A percentile compares a stretch with the other conserved stretches of the same genome.
Evolutionary conservation across 2,113 vertebrate species (phyloP).

Genomic region (Trogon surrucura): DNA sequence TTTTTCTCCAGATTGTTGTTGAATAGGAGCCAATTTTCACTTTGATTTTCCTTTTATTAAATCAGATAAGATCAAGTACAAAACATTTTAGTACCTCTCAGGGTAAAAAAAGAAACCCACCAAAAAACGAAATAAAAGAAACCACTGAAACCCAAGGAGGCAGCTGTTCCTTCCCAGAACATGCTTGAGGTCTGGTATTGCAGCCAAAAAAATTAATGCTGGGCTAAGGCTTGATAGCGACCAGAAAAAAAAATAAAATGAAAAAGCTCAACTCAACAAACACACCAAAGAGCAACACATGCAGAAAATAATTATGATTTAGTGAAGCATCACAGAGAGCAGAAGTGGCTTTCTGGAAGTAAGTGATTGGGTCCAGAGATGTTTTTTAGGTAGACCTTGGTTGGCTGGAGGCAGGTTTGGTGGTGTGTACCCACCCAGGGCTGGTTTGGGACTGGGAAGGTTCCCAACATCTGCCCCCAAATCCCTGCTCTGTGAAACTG

Average conservation of each 20-base stretch:
- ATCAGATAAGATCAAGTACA: neutral
- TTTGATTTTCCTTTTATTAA: neutral
- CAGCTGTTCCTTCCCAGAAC: neutral
- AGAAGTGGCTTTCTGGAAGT: neutral
- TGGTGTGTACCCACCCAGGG: rapidly evolving
- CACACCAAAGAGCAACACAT: neutral
- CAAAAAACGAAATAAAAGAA: neutral
- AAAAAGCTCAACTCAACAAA: neutral
- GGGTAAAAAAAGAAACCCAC: neutral
- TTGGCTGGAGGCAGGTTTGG: neutral
- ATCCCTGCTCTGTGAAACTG: rapidly evolving
- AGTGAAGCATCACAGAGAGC: neutral
- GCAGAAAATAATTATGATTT: neutral
- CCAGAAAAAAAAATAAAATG: neutral
- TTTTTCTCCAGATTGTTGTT: neutral
- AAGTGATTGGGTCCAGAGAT: neutral
- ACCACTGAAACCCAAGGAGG: neutral
- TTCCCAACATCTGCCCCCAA: neutral
- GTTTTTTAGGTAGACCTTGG: neutral
- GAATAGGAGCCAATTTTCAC: neutral
- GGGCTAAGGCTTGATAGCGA: neutral
- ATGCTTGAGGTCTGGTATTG: neutral
- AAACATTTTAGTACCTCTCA: neutral
- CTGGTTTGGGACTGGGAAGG: neutral
- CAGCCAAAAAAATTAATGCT: neutral